These are phyloP conservation scores for Nemurella pictetii DNA, from an alignment of 2,888 invertebrate genomes.

Conservation along the genomic window DNA sequence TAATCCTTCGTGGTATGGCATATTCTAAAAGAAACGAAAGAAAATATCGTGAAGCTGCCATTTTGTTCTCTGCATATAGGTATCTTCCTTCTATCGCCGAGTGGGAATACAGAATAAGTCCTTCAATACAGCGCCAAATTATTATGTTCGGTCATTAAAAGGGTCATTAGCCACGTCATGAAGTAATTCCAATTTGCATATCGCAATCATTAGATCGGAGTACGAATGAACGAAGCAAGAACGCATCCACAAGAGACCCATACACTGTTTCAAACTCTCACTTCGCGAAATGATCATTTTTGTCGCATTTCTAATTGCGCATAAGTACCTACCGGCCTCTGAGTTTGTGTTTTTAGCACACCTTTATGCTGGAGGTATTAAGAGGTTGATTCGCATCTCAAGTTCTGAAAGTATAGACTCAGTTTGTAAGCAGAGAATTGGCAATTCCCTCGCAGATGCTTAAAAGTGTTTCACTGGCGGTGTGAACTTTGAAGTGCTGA, in stretches of 20 bases:
- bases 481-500: too few species aligned
- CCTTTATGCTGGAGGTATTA: too few species aligned
- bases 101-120: neutral
- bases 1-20: neutral
- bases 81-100: neutral
- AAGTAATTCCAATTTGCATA: slow-evolving; percentile 7
- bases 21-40: neutral
- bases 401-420: neutral
- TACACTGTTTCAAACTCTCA: neutral
- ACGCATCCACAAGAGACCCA: neutral
- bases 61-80: neutral
- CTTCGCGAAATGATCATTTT: neutral
- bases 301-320: neutral
- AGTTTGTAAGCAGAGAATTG: neutral
- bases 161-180: slow-evolving; percentile 16
- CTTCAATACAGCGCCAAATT: neutral
- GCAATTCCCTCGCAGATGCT: neutral
- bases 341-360: neutral
- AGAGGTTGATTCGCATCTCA: neutral
- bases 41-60: neutral
- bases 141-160: slow-evolving; percentile 17
- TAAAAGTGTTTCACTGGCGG: neutral
- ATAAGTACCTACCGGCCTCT: neutral
- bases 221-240: neutral
- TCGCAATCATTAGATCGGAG: slow-evolving; percentile 19